These are phyloP conservation scores for Pangasius krempfi DNA, from an alignment of 2,797 vertebrate genomes.

Conservation along the genomic window DNA sequence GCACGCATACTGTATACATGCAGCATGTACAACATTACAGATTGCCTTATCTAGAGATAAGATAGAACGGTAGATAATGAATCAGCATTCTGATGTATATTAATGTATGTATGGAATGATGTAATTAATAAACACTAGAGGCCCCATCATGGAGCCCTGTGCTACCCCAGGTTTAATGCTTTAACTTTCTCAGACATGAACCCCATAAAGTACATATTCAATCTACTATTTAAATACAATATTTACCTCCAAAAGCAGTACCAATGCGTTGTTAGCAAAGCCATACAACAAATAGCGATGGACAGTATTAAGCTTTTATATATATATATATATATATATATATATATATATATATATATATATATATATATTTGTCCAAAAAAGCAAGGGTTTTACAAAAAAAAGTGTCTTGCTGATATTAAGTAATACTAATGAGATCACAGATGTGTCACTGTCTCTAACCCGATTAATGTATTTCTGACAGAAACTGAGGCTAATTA, in stretches of 20 bases:
- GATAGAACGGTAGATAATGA: background rate
- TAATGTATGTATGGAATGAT: background rate
- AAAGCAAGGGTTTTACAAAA: background rate
- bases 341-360: no score
- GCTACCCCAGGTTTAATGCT: background rate
- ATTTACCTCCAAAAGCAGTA: background rate
- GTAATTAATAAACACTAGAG: background rate
- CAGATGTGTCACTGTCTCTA: background rate
- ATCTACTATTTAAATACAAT: background rate
- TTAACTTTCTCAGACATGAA: background rate
- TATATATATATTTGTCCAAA: background rate
- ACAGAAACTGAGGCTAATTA: conserved; percentile 24
- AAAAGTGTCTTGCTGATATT: background rate
- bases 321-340: no score
- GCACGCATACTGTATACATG: conserved; percentile 8
- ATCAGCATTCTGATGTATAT: background rate
- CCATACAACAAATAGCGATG: background rate
- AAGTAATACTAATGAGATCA: background rate
- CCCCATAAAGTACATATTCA: background rate
- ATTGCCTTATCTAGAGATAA: background rate
- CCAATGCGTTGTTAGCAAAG: background rate
- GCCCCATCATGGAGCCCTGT: background rate
- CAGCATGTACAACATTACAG: background rate
- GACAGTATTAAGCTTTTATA: background rate
- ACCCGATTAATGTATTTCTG: conserved; percentile 16